Percentiles rank a stretch among this genome's conserved stretches.
Conservation (phyloP, 2,113 vertebrate genomes). For the Spizaetus ornatus region DNA sequence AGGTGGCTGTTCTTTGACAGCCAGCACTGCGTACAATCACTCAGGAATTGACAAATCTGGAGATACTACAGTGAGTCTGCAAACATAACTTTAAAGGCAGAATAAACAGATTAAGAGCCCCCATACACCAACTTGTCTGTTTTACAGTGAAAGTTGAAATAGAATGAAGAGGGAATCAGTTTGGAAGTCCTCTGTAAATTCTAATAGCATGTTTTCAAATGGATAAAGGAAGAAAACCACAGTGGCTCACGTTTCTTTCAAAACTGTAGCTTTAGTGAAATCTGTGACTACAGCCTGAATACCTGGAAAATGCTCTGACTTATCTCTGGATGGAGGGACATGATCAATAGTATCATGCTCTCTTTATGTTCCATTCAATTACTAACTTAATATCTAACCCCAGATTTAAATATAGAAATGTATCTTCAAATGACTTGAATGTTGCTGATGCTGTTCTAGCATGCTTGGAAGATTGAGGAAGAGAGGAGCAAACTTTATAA, state of each 20-base stretch:
- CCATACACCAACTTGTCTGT: neutral
- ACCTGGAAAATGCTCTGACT: neutral
- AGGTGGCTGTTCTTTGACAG: constrained; percentile 55
- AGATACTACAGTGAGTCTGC: constrained; percentile 30
- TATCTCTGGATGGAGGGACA: neutral
- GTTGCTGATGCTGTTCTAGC: neutral
- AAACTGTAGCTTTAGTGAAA: constrained; percentile 50
- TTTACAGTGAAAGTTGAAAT: neutral
- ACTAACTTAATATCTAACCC: neutral
- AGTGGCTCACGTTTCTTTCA: constrained; percentile 39
- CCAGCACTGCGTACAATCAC: constrained; percentile 66
- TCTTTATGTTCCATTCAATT: neutral
- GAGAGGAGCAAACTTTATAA: neutral
- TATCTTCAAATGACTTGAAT: neutral
- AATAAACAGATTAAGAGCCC: neutral
- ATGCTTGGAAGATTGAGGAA: neutral
- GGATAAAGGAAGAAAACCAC: constrained; percentile 7
- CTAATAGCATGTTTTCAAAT: constrained; percentile 19
- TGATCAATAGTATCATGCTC: neutral
- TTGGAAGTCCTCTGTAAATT: constrained; percentile 52
- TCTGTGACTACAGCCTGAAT: neutral
- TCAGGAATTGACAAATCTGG: constrained; percentile 71
- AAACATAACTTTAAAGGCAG: neutral
- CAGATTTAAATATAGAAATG: neutral
- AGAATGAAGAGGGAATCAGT: constrained; percentile 32